Percentiles rank a stretch among this genome's conserved stretches.
phyloP scores from a whole-genome alignment of 1,140 invertebrate species.

The Brachionus manjavacas region DNA sequence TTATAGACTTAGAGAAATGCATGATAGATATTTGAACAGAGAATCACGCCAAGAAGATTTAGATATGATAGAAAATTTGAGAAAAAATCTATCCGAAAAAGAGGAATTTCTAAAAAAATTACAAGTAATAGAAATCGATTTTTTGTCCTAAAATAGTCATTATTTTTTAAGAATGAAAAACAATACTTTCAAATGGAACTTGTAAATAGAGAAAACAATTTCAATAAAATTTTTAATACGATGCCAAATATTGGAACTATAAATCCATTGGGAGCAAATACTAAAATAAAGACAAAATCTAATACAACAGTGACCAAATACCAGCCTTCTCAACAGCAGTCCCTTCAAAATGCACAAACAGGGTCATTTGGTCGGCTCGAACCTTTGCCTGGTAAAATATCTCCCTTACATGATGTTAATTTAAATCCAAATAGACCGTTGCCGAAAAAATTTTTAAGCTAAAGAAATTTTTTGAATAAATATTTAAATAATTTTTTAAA shows the following conservation, averaged over 20 bases:
- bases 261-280: constrained; percentile 50
- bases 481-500: neutral
- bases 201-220: constrained; percentile 58
- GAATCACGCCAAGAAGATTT: constrained; percentile 56
- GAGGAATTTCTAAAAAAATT: constrained; percentile 53
- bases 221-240: constrained; percentile 57
- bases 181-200: constrained; percentile 57
- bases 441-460: constrained; percentile 45
- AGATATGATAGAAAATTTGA: constrained; percentile 52
- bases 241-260: constrained; percentile 55
- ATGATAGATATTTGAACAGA: constrained; percentile 53
- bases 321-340: neutral
- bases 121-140: constrained; percentile 38
- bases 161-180: constrained; percentile 54
- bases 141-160: neutral
- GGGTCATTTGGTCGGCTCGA: constrained; percentile 46
- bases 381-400: constrained; percentile 50
- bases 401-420: constrained; percentile 51
- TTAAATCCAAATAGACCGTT: constrained; percentile 54
- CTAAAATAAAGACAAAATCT: constrained; percentile 45
- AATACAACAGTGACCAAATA: constrained; percentile 6
- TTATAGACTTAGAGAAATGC: constrained; percentile 52
- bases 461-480: neutral
- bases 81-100: constrained; percentile 48
- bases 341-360: neutral